Percentiles rank a stretch among this genome's conserved stretches.
Conservation (phyloP, 2,888 invertebrate species). For the Tridacna crocea region DNA sequence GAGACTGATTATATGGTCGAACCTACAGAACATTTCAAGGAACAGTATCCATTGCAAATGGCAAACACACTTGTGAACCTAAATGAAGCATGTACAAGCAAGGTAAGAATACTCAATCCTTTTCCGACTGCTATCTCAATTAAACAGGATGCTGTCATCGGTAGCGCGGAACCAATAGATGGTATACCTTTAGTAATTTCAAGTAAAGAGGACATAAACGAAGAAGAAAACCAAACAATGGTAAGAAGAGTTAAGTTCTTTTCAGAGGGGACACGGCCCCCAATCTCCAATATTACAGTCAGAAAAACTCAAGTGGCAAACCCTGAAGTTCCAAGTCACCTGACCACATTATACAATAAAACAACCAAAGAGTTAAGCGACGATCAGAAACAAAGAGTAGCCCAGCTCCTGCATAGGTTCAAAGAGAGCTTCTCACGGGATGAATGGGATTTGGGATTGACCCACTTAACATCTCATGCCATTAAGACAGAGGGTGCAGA, state of each 20-base stretch:
- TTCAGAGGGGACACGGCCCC: no score
- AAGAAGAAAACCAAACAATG: neutral
- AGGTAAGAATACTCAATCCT: constrained; percentile 37
- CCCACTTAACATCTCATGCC: constrained; percentile 46
- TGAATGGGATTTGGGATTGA: constrained; percentile 52
- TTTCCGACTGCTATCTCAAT: constrained; percentile 16
- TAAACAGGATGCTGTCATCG: constrained; percentile 34
- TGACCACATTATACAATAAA: neutral
- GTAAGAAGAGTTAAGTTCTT: neutral
- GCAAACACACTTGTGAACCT: constrained; percentile 38
- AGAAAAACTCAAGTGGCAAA: neutral
- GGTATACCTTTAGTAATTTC: neutral
- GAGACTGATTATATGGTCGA: neutral
- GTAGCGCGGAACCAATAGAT: constrained; percentile 27
- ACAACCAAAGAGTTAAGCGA: neutral
- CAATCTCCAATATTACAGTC: neutral
- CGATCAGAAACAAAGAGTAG: neutral
- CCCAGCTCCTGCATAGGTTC: constrained; percentile 28
- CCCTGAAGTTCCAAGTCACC: constrained; percentile 1
- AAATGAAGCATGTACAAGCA: constrained; percentile 26
- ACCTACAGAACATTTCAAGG: constrained; percentile 23
- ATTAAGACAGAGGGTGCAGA: constrained; percentile 47
- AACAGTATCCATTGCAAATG: constrained; percentile 29
- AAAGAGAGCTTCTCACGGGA: constrained; percentile 40
- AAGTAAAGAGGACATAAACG: constrained; percentile 18